phyloP scores from a whole-genome alignment of 2,797 vertebrate genomes.

The Pitangus sulphuratus region DNA sequence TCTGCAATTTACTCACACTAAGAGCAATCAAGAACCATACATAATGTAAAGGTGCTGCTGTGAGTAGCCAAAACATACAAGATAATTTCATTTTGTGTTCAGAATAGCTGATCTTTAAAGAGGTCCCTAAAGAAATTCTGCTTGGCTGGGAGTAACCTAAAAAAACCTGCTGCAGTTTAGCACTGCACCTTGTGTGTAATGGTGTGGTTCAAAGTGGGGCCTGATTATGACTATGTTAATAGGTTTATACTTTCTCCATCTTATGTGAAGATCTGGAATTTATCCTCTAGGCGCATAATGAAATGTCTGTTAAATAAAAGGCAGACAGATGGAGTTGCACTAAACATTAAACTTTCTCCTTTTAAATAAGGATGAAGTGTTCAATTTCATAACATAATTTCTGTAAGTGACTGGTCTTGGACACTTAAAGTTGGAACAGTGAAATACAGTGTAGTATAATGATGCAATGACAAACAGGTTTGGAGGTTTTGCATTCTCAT shows the following conservation, averaged over 20 bases:
- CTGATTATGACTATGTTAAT: not conserved
- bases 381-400: not conserved
- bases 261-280: not conserved
- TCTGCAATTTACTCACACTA: slow-evolving; percentile 7
- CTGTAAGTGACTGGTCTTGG: not conserved
- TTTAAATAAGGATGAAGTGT: not conserved
- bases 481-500: not conserved
- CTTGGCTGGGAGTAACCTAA: not conserved
- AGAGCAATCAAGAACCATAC: not conserved
- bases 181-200: not conserved
- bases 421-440: not conserved
- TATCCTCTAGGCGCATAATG: not conserved
- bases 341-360: not conserved
- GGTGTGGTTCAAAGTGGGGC: not conserved
- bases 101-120: not conserved
- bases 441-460: not conserved
- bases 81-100: slow-evolving; percentile 5
- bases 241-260: not conserved
- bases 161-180: not conserved
- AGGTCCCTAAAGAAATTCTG: not conserved
- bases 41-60: slow-evolving; percentile 13
- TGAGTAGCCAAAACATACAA: not conserved
- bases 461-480: not conserved
- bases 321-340: not conserved
- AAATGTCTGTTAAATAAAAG: not conserved